Base-by-base conservation (phyloP, 2,113 vertebrate species). In the Collichthys lucidus region DNA sequence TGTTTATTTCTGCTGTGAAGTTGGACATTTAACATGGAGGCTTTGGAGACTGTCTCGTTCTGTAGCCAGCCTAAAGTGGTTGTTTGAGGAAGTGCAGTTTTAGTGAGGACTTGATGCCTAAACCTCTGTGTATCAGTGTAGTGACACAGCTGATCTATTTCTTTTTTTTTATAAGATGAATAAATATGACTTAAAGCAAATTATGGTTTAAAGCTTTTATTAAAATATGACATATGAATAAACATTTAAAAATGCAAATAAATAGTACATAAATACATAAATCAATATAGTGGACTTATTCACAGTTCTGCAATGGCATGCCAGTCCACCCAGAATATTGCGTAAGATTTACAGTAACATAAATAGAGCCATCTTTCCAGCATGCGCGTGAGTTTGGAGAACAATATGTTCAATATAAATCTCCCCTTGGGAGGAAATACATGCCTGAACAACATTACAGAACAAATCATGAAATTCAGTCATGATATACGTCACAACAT, bases 371-470 rank as follows among this genome's bases (percentile, higher is more conserved):
- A 42, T 10, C 0, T 82, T 73, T 76, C 63, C 59, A 76, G 66
- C 42, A 85, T 59, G 22, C 71, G 46, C 20, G 72, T 44, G 11
- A 72, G 52, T 14, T 3, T 76, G 9, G 47, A 57, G 90, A 95
- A 92, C 92, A 95, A 94, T 90, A 56, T 94, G 93, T 74, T 93
- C 89, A 17, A 91, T 15, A 57, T 47, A 70, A 82, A 88, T 72
- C 88, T 92, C 92, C 87, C 91, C 53, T 83, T 69, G 84, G 90
- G 91, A 94, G 88, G 15, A 84, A 84, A 72, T 69, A 80, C 15
- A 79, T 44, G 31, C 44, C 8, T 57, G 1, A 78, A 19, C 11
- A 68, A 65, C 19, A 65, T 61, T 6, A 26, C 26, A 72, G 1
- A 69, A 8, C n/a, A 79, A 42, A 62, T 35, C 29, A 40, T 53